A percentile compares a stretch with the other conserved stretches of the same genome.
Conservation (phyloP, 1,140 invertebrate genomes). For the Gyrodactylus salaris region DNA sequence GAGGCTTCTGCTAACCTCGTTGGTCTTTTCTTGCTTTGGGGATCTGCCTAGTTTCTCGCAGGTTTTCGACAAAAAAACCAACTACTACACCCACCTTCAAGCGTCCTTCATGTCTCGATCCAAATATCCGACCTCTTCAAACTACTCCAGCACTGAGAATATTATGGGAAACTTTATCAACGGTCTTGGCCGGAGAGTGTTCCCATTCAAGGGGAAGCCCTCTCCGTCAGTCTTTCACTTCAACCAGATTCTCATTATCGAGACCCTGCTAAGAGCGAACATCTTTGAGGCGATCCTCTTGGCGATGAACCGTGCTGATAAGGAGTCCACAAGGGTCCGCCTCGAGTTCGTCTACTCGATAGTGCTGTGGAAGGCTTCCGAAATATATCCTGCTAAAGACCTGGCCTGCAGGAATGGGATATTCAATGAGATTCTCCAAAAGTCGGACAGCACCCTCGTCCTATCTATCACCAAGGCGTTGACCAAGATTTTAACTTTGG, state of each 20-base stretch:
- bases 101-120: neutral
- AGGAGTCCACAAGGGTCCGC: neutral
- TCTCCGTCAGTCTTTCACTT: neutral
- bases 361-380: neutral
- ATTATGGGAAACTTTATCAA: neutral
- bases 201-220: neutral
- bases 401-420: neutral
- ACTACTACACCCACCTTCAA: neutral
- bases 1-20: neutral
- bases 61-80: neutral
- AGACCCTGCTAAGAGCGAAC: neutral
- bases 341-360: neutral
- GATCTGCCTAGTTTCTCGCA: neutral
- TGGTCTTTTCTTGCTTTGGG: neutral
- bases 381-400: neutral
- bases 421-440: neutral
- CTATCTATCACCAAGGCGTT: neutral
- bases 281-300: neutral
- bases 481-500: neutral
- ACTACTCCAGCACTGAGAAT: neutral
- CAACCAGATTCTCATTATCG: neutral
- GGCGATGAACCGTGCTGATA: neutral
- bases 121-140: neutral
- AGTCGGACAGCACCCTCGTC: neutral
- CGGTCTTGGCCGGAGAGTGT: neutral